Evolutionary conservation across 2,888 invertebrate species (phyloP), one percentile per base, ranked within the genome.

Genomic region (Netelia virgata): DNA sequence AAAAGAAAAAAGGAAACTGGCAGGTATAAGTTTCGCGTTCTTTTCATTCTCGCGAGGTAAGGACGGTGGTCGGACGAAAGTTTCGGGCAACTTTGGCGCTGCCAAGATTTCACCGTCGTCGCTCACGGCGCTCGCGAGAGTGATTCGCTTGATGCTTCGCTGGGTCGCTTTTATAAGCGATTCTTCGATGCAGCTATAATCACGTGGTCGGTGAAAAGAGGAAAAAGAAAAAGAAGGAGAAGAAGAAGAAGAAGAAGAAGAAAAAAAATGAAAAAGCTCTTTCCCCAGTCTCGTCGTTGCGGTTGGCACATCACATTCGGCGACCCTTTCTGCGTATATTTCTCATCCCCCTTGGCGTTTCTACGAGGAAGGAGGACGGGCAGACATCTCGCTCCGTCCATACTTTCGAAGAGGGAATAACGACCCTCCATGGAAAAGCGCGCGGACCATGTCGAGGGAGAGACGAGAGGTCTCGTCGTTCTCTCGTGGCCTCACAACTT

Each of bases 401-500:
- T 75, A 55, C 68, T 50, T 57, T 77, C 20, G 66, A n/a, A 14
- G 28, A 23, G 9, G 78, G 23, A 20, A 55, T 53, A 78, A 47
- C 47, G 14, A 10, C 47, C 11, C 47, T 41, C 53, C 20, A 55
- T 59, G 77, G 57, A 64, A 53, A 68, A 82, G 70, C 73, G 78
- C 77, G 81, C 77, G 69, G 81, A 69, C 77, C 72, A 77, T 72
- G 69, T 66, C 59, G 72, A 20, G 50, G 59, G 83, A 57, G 79
- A 70, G 61, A 69, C 20, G 50, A 64, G 83, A 63, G 79, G 84
- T 84, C 84, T 84, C 82, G 85, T 84, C 74, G 68, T 59, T 66
- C 61, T 80, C 69, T 59, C 55, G 73, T 82, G 74, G 75, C 66
- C 78, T 66, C 59, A 68, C 79, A 87, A 87, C 87, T 87, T 87